Conservation (phyloP, 2,113 vertebrate species). For the Toxotes chatareus region DNA sequence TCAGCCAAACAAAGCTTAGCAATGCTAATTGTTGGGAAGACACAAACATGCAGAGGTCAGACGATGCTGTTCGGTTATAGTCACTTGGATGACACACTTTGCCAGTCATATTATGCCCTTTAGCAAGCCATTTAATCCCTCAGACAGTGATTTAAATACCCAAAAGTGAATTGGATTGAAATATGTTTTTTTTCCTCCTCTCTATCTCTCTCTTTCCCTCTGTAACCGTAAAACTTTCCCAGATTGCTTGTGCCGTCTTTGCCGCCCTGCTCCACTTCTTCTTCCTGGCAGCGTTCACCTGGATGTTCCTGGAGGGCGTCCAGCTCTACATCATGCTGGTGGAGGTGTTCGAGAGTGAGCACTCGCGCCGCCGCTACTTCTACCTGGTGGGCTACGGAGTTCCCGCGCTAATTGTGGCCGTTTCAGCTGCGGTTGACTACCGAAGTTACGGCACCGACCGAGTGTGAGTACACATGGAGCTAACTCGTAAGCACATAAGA, state of each 20-base stretch:
- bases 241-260: constrained; percentile 97
- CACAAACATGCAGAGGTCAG: constrained; percentile 52
- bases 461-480: constrained; percentile 87
- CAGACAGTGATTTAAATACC: background rate
- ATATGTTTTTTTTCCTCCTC: background rate
- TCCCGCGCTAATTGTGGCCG: constrained; percentile 93
- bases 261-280: constrained; percentile 98
- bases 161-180: constrained; percentile 4
- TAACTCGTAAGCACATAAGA: background rate
- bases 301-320: constrained; percentile 99
- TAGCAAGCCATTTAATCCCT: constrained; percentile 10
- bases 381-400: constrained; percentile 97
- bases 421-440: constrained; percentile 96
- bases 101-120: background rate
- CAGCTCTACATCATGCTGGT: constrained; percentile 99
- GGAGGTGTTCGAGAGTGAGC: constrained; percentile 98
- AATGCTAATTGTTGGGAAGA: constrained; percentile 63
- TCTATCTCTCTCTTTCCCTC: background rate
- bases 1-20: constrained; percentile 68
- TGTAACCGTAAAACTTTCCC: constrained; percentile 20
- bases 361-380: constrained; percentile 95
- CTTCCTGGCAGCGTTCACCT: constrained; percentile 98
- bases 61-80: constrained; percentile 27
- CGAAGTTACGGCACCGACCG: constrained; percentile 96
- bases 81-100: constrained; percentile 14